These are phyloP conservation scores for Hymenochirus boettgeri DNA, from an alignment of 2,113 vertebrate genomes.

Conservation along the genomic window DNA sequence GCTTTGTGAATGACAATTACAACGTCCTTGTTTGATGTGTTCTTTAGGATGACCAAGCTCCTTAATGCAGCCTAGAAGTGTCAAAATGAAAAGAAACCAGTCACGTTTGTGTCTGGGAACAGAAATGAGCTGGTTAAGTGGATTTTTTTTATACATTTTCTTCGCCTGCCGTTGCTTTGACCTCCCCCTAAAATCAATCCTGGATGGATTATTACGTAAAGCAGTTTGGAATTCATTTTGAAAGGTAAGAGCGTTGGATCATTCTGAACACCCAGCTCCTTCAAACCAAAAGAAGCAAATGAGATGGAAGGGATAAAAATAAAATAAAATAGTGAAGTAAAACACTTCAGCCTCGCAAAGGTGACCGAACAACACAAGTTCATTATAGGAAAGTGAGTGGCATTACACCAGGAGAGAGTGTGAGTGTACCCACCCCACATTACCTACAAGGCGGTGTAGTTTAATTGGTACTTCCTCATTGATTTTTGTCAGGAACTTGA, in stretches of 20 bases:
- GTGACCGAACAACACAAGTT: too few relatives aligned
- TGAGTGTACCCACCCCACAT: too few relatives aligned
- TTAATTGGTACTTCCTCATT: too few relatives aligned
- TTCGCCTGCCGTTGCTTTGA: slow-evolving; percentile 66
- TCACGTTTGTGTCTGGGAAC: slow-evolving; percentile 66
- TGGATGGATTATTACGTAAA: slow-evolving; percentile 80
- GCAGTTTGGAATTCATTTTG: slow-evolving; percentile 81
- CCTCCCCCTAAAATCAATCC: slow-evolving; percentile 73
- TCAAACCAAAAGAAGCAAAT: slow-evolving; percentile 69
- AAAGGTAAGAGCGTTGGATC: slow-evolving; percentile 72
- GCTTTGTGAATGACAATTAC: slow-evolving; percentile 60
- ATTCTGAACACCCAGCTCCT: slow-evolving; percentile 71
- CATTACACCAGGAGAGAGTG: too few relatives aligned
- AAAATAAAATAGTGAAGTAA: slow-evolving; percentile 59
- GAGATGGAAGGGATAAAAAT: slow-evolving; percentile 65
- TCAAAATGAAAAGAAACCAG: slow-evolving; percentile 64
- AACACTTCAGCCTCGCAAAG: too few relatives aligned
- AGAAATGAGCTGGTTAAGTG: slow-evolving; percentile 70
- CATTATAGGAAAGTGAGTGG: too few relatives aligned
- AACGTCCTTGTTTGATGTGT: slow-evolving; percentile 57
- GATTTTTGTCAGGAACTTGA: too few relatives aligned
- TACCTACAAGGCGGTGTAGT: too few relatives aligned
- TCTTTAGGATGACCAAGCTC: slow-evolving; percentile 50
- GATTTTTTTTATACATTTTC: slow-evolving; percentile 69
- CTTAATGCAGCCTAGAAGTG: slow-evolving; percentile 57